Conservation (phyloP, 2,797 vertebrate genomes). For the Poeciliopsis infans region DNA sequence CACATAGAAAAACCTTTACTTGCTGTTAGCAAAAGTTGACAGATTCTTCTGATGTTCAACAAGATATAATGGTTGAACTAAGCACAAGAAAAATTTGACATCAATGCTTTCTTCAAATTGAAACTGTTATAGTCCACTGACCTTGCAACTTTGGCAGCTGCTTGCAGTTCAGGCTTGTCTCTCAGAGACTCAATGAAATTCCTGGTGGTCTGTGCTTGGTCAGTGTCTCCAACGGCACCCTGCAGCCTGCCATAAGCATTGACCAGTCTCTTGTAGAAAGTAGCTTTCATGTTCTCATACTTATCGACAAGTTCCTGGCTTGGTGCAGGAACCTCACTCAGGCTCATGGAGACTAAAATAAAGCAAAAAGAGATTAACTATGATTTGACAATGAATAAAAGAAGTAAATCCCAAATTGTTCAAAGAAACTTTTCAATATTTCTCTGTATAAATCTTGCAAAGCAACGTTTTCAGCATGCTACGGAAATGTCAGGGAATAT, state of each 20-base stretch:
- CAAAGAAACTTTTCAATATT: not conserved
- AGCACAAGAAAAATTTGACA: not conserved
- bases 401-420: not conserved
- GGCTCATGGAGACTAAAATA: slow-evolving; percentile 76
- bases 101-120: not conserved
- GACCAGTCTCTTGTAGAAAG: slow-evolving; percentile 65
- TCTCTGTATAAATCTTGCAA: not conserved
- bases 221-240: accelerated
- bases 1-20: not conserved
- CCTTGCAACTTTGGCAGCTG: slow-evolving; percentile 41
- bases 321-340: slow-evolving; percentile 57
- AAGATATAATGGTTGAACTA: not conserved
- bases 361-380: slow-evolving; percentile 2
- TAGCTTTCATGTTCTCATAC: slow-evolving; percentile 53
- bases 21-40: not conserved
- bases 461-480: not conserved
- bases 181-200: not conserved
- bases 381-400: not conserved
- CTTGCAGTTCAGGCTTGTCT: slow-evolving; percentile 39
- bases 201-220: not conserved
- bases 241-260: slow-evolving; percentile 24
- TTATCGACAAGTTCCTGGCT: slow-evolving; percentile 71
- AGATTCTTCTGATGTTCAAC: not conserved
- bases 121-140: slow-evolving; percentile 49
- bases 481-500: not conserved